phyloP scores from a whole-genome alignment of 2,888 invertebrate species.

The Syrista parreyssii region DNA sequence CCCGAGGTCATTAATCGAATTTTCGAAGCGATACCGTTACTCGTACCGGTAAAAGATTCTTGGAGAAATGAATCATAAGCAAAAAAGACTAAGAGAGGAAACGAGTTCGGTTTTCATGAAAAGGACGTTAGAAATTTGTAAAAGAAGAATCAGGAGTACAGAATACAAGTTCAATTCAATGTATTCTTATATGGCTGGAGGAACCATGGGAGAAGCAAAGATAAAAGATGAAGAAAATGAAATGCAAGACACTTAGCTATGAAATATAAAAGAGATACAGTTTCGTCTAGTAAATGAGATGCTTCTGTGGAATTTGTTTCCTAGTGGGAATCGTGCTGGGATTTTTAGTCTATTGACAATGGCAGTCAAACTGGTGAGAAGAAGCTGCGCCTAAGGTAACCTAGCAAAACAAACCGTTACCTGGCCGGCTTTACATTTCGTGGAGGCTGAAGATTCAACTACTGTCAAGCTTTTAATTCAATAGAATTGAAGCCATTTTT shows the following conservation, averaged over 20 bases:
- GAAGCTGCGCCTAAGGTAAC: background rate
- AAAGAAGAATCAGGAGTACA: background rate
- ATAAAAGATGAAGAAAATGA: background rate
- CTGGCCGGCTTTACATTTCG: constrained; percentile 57
- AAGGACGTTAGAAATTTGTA: background rate
- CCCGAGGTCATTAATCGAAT: background rate
- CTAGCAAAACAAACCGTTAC: constrained; percentile 48
- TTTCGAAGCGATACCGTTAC: background rate
- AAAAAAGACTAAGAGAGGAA: background rate
- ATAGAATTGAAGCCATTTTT: background rate
- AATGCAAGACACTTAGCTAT: background rate
- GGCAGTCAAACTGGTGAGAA: background rate
- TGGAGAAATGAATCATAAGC: background rate
- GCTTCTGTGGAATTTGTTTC: background rate
- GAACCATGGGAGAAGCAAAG: background rate
- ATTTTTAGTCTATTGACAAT: background rate
- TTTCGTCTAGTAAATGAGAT: background rate
- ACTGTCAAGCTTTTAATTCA: background rate
- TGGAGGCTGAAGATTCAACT: constrained; percentile 7
- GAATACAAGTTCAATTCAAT: too few relatives aligned
- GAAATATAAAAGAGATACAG: too few relatives aligned
- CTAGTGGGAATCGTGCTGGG: background rate
- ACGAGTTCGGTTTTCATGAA: background rate
- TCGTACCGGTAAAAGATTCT: background rate
- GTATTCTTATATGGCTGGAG: background rate